Evolutionary conservation across 1,140 invertebrate genomes (phyloP), one percentile per base, ranked within the genome.

Genomic region (Mycetomoellerius zeteki): DNA sequence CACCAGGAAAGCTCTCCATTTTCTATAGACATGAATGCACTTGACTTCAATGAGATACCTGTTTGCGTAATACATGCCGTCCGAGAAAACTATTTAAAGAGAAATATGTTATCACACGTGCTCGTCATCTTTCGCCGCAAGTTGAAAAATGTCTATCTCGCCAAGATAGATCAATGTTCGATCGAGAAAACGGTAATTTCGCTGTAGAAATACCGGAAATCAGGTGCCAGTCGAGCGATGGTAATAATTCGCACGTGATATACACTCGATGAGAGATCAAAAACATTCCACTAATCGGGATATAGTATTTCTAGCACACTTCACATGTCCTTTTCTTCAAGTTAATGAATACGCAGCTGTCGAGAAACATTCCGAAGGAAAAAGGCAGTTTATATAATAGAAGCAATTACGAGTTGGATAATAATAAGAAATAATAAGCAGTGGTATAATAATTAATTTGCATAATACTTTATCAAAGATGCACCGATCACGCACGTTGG

Each of bases 371-470:
- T 62, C 37, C 54, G n/a, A 37, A 33, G 69, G 19, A 60, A 73
- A 56, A 84, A 60, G 58, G 33, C 14, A 16, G 21, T 71, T 47
- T 58, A 10, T 27, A 30, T 62, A 75, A 84, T 33, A 30, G 37
- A 52, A 60, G 56, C 7, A 50, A 75, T 84, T 73, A 62, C 52
- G 24, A 21, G 67, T 19, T 43, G 64, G 27, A 65, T 12, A 82
- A 73, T 47, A 12, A 73, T 60, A 12, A 58, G 52, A 24, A 54
- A 67, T 67, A 67, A 67, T 67, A 24, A 73, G 71, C 37, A n/a
- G 30, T 47, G 4, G 12, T 82, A 33, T 16, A 21, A 75, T 60
- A 75, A 84, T 84, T 75, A 84, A 58, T 73, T 73, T 60, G 67
- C 21, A 33, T 52, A n/a, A 19, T 81, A 47, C n/a, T 75, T 47